Percentiles rank a stretch among this genome's conserved stretches.
phyloP scores from a whole-genome alignment of 2,113 vertebrate genomes.

The Dryoscopus gambensis region DNA sequence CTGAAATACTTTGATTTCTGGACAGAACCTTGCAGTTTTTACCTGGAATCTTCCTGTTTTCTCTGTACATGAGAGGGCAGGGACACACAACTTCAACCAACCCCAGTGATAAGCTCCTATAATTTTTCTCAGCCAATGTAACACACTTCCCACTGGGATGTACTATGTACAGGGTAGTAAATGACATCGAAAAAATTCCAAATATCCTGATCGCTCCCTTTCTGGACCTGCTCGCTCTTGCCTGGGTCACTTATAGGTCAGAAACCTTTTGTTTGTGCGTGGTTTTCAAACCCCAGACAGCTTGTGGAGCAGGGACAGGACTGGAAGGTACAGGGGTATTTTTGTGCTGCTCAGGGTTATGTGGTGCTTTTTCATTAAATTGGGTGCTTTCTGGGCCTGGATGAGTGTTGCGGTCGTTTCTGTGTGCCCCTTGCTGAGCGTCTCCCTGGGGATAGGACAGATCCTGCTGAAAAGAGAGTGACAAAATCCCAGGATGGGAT shows the following conservation, averaged over 20 bases:
- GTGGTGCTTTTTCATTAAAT: not conserved
- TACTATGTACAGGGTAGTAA: not conserved
- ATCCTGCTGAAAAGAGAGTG: not conserved
- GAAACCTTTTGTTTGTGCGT: not conserved
- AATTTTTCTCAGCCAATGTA: not conserved
- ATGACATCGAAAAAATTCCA: not conserved
- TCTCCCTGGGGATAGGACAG: not conserved
- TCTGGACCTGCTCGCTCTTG: not conserved
- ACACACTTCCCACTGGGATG: not conserved
- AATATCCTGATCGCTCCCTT: not conserved
- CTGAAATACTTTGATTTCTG: not conserved
- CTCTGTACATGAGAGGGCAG: not conserved
- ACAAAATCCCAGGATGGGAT: not conserved
- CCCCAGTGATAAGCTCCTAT: not conserved
- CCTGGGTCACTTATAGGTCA: not conserved
- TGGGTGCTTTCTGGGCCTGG: accelerated
- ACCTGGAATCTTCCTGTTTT: not conserved
- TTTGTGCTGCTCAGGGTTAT: not conserved
- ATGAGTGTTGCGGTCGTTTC: not conserved
- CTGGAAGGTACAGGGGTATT: not conserved
- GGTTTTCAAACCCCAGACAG: not conserved
- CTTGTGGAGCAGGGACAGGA: not conserved
- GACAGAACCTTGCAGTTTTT: not conserved
- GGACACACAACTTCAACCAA: not conserved
- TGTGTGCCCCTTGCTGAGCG: not conserved